Percentiles rank a stretch among this genome's conserved stretches.
phyloP scores from a whole-genome alignment of 2,797 vertebrate genomes.

The Lagocephalus sceleratus region DNA sequence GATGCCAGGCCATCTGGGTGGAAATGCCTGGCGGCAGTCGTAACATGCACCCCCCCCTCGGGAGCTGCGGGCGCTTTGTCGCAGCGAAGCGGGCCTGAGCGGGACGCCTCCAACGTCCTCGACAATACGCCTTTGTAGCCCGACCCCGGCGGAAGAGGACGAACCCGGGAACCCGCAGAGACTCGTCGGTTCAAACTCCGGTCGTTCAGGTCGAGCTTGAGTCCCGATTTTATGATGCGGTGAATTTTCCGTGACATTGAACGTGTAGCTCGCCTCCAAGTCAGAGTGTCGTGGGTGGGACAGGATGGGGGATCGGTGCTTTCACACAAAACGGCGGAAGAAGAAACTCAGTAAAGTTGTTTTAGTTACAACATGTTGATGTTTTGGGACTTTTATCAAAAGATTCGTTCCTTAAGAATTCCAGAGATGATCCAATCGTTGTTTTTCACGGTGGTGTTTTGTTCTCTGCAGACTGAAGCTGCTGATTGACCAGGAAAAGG shows the following conservation, averaged over 20 bases:
- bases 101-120: too few relatives aligned
- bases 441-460: conserved; percentile 1
- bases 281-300: conserved; percentile 58
- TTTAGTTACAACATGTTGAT: too few relatives aligned
- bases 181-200: too few relatives aligned
- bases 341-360: too few relatives aligned
- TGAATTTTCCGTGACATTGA: conserved; percentile 70
- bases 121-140: too few relatives aligned
- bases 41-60: conserved; percentile 51
- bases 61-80: conserved; percentile 25
- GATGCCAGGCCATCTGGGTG: conserved; percentile 71
- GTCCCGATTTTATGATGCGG: conserved; percentile 60
- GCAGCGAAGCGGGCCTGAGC: conserved; percentile 31
- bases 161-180: conserved; percentile 20
- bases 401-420: too few relatives aligned
- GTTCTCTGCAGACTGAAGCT: conserved; percentile 84
- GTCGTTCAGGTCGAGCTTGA: conserved; percentile 40
- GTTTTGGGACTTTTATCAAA: too few relatives aligned
- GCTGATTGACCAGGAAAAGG: conserved; percentile 88
- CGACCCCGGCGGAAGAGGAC: conserved; percentile 6
- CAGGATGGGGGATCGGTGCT: conserved; percentile 3
- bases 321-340: too few relatives aligned
- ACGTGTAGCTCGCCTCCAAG: conserved; percentile 43
- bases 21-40: conserved; percentile 64
- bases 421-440: not conserved